phyloP scores from a whole-genome alignment of 2,113 vertebrate species.

The Caloenas nicobarica region DNA sequence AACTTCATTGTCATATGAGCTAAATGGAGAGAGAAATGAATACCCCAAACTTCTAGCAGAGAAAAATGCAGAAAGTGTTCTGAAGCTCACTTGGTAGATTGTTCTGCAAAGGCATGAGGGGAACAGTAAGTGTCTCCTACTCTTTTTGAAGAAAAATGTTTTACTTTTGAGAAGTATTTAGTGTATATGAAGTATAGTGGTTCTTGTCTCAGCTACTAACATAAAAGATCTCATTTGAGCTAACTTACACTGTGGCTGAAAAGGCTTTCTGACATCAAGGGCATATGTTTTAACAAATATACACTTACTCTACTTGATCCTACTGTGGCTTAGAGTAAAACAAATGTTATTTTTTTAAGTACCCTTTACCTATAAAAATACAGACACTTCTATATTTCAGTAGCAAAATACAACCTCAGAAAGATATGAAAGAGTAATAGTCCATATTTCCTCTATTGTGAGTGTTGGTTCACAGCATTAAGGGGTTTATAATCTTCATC shows the following conservation, averaged over 20 bases:
- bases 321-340: neutral
- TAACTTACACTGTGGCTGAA: neutral
- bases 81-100: neutral
- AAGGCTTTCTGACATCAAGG: neutral
- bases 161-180: neutral
- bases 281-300: neutral
- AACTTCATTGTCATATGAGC: neutral
- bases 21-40: neutral
- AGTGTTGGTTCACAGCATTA: neutral
- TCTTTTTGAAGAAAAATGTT: neutral
- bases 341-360: neutral
- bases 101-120: neutral
- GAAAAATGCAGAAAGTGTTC: neutral
- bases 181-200: neutral
- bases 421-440: neutral
- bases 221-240: neutral
- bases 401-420: neutral
- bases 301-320: neutral
- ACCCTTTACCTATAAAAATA: neutral
- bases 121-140: neutral
- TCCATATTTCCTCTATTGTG: neutral
- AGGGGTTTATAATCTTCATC: neutral
- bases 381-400: neutral
- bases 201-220: neutral
- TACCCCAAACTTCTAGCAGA: neutral